Percentiles rank a stretch among this genome's conserved stretches.
These are phyloP conservation scores for Acrossocheilus fasciatus DNA, from an alignment of 2,797 vertebrate species.

Conservation along the genomic window DNA sequence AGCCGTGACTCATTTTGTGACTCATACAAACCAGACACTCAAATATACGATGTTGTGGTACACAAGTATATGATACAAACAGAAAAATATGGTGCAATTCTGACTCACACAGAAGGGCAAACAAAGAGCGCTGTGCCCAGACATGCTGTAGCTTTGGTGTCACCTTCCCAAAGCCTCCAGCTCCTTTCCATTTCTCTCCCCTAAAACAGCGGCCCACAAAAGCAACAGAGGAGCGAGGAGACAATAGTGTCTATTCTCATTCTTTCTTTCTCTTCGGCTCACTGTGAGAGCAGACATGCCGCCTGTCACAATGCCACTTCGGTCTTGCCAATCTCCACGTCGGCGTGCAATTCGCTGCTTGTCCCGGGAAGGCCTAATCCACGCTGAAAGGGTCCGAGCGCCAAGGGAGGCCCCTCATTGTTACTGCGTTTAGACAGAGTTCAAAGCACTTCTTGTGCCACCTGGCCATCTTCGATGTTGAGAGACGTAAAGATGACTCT, in stretches of 20 bases:
- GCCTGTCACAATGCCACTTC: conserved; percentile 22
- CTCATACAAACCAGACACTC: conserved; percentile 16
- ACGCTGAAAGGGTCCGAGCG: conserved; percentile 17
- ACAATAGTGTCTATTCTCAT: conserved; percentile 42
- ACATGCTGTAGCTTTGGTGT: conserved; percentile 34
- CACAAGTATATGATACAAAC: conserved; percentile 17
- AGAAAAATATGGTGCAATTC: conserved; percentile 8
- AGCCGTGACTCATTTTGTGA: conserved; percentile 16
- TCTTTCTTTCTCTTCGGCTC: conserved; percentile 14
- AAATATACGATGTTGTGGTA: conserved; percentile 2
- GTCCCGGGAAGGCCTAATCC: conserved; percentile 9
- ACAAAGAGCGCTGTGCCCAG: conserved; percentile 34
- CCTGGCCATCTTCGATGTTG: conserved; percentile 64
- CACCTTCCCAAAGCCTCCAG: conserved; percentile 32
- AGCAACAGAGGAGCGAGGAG: not conserved
- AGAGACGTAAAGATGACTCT: conserved; percentile 70
- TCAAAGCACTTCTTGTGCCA: conserved; percentile 58
- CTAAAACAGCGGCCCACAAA: conserved; percentile 15
- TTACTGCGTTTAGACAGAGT: conserved; percentile 47
- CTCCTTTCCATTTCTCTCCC: conserved; percentile 32
- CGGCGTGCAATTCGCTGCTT: not conserved
- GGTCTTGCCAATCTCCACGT: conserved; percentile 20
- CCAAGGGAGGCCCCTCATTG: conserved; percentile 29
- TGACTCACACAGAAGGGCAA: conserved; percentile 16
- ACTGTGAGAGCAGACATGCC: conserved; percentile 7